Base-by-base conservation (phyloP, 2,797 vertebrate species). In the Malurus splendens region DNA sequence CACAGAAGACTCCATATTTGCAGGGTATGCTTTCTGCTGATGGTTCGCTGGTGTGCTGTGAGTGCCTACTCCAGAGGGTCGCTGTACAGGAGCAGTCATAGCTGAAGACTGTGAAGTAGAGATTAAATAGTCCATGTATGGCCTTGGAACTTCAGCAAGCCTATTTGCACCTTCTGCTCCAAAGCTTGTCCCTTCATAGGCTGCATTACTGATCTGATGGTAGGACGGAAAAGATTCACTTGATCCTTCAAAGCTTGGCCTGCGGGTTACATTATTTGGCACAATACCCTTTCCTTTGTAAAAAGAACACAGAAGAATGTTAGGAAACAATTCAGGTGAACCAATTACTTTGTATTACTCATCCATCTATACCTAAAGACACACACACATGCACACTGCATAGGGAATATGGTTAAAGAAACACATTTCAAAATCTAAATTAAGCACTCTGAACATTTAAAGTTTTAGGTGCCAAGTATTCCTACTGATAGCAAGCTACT, bases 101-200 rank as follows among this genome's bases (percentile, higher is more conserved):
- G 97, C 81, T 7, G 98, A 94, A 64, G 98, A 95, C 95, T 98
- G 98, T 1, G 98, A 93, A 64, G 97, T 86, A 68, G 97, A 97
- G 88, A 99, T 98, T 96, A 99, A 98, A 93, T 98, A 99, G 96
- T 98, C 99, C 95, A 98, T 97, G 87, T 99, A 99, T 2, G 97
- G 96, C 89, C 98, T 96, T 39, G 98, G 93, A 93, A 98, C 97
- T 30, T 99, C 98, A 25, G 98, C 95, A 32, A 97, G 95, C 14
- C 96, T 60, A n/a, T 93, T 92, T 55, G 96, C 89, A 73, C 95
- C 86, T 84, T 99, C 98, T 18, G 97, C 96, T 75, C 97, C 97
- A 78, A 98, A 99, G 36, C 97, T 96, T 12, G 97, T 90, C 27
- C 98, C 98, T 27, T 99, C 99, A 16, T 98, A 99, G 90, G 97